Percentiles rank a stretch among this genome's conserved stretches.
Conservation (phyloP, 2,797 vertebrate species). For the Poecile montanus region DNA sequence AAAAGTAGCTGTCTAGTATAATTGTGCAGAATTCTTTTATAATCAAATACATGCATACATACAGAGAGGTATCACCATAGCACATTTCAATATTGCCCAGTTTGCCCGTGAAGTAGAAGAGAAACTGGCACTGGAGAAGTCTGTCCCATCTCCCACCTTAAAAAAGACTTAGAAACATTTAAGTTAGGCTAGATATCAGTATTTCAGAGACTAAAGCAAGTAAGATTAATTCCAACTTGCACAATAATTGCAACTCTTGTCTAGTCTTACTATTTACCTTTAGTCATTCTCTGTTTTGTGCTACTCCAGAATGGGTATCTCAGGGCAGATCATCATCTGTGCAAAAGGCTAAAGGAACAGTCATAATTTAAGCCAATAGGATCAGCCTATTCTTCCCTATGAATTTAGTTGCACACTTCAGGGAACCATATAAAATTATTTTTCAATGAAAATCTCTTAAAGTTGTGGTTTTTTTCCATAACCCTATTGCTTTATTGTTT, state of each 20-base stretch:
- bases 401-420: not conserved
- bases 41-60: not conserved
- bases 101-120: not conserved
- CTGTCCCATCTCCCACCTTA: not conserved
- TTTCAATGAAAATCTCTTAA: not conserved
- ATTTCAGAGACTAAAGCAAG: not conserved
- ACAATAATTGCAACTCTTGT: not conserved
- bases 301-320: not conserved
- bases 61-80: not conserved
- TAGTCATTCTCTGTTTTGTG: not conserved
- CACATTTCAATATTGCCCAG: not conserved
- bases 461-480: not conserved
- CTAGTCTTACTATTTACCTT: not conserved
- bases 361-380: not conserved
- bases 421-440: not conserved
- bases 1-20: constrained; percentile 15
- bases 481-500: not conserved
- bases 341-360: not conserved
- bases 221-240: not conserved
- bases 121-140: not conserved
- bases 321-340: accelerated
- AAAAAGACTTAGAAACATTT: not conserved
- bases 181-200: not conserved
- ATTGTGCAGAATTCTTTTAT: constrained; percentile 7
- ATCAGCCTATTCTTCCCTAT: not conserved